Conservation (phyloP, 2,113 vertebrate species). For the Lophius piscatorius region DNA sequence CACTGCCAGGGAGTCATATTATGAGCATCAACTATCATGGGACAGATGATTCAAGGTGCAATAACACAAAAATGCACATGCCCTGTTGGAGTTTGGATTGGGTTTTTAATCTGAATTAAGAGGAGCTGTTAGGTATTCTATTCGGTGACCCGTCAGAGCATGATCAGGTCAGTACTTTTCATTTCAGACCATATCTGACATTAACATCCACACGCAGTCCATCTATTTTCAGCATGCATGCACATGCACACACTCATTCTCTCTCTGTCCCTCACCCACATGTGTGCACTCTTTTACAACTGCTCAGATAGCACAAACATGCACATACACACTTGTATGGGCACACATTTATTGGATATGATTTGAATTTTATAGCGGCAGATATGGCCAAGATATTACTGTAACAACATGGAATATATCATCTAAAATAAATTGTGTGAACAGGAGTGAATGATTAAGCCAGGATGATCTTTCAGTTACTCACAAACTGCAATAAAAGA, state of each 20-base stretch:
- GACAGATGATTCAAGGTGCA: no score
- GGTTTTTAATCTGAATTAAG: no score
- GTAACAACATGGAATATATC: slow-evolving; percentile 27
- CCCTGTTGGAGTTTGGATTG: no score
- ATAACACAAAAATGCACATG: no score
- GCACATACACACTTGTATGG: background rate
- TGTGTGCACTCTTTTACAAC: background rate
- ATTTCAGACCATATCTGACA: background rate
- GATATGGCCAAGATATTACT: slow-evolving; percentile 31
- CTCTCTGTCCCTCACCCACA: background rate
- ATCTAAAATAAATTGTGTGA: slow-evolving; percentile 39
- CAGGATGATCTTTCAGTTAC: slow-evolving; percentile 11
- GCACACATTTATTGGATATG: slow-evolving; percentile 41
- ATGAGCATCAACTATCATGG: no score
- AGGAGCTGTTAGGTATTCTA: background rate
- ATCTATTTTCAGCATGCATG: background rate
- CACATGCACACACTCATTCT: background rate
- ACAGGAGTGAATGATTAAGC: slow-evolving; percentile 58
- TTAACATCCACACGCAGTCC: background rate
- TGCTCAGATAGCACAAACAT: background rate
- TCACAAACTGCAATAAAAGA: slow-evolving; percentile 50
- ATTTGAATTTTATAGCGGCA: slow-evolving; percentile 30
- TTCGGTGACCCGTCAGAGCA: no score
- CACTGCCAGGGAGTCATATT: no score
- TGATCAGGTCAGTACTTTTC: no score